Evolutionary conservation across 2,113 vertebrate genomes (phyloP), one percentile per base, ranked within the genome.

Genomic region (Garra rufa): DNA sequence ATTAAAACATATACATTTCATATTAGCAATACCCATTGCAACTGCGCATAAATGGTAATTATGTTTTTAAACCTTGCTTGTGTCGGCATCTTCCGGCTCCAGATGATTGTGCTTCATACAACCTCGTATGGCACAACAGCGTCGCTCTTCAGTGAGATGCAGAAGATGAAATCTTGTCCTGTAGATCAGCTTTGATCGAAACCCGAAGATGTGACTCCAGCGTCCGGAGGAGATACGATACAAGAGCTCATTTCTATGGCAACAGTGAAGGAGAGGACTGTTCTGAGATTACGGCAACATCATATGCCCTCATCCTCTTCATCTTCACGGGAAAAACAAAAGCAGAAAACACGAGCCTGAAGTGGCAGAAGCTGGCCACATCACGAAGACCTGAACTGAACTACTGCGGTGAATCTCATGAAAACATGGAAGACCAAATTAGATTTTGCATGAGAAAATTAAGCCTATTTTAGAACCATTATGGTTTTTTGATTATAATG

Each of bases 241-340:
- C 3, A 5, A 19, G 15, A 86, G 79, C 79, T 82, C n/a, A n/a
- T n/a, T n/a, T n/a, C 55, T 83, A 63, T 59, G 59, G 85, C 76
- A 87, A 76, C 67, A 55, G 38, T 81, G 24, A 59, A 59, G 34
- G 34, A 81, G 59, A 6, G 48, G n/a, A 19, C 38, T 13, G 48
- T 73, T 81, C 9, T 78, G 88, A 26, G 85, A 85, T 85, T 75
- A 92, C 92, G 91, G 92, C 92, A 93, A 92, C 90, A 86, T 91
- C 69, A 46, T 81, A 30, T 17, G 84, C 89, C 57, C 44, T 24
- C 30, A 17, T 81, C 15, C 6, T 11, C 5, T 61, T 38, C 50
- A 41, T 71, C 30, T 30, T n/a, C 86, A 86, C 59, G 76, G 67
- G 80, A 83, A 77, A 76, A 61, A 43, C 46, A 2, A 79, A 76